Percentiles rank a stretch among this genome's conserved stretches.
These are phyloP conservation scores for Ernsta delagoae DNA, from an alignment of 2,888 invertebrate species.

Conservation along the genomic window DNA sequence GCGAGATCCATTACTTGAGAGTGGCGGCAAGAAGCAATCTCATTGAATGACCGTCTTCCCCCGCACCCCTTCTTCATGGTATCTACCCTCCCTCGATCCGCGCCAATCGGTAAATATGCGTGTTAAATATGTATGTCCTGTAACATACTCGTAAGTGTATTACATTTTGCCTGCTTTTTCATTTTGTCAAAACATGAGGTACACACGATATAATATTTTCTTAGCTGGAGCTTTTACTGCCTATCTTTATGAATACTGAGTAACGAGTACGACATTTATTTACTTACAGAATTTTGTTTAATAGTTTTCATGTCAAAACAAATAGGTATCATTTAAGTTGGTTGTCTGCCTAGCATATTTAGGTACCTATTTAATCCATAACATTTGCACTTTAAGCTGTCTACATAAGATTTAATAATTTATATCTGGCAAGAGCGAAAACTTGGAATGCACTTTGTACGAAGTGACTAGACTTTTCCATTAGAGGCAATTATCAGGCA, in stretches of 20 bases:
- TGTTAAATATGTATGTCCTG: conserved; percentile 84
- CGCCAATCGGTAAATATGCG: conserved; percentile 85
- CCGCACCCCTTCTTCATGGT: conserved; percentile 52
- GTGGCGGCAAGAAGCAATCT: conserved; percentile 85
- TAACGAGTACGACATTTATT: too few relatives aligned
- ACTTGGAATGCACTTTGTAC: conserved; percentile 81
- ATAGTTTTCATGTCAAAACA: background rate
- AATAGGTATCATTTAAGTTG: too few relatives aligned
- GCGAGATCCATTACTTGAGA: conserved; percentile 84
- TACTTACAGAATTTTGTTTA: too few relatives aligned
- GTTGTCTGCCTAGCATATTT: too few relatives aligned
- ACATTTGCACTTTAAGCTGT: background rate
- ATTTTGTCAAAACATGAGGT: conserved; percentile 61
- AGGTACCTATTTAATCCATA: background rate
- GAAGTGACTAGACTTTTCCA: conserved; percentile 84
- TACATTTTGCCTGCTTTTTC: conserved; percentile 83
- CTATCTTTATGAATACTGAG: conserved; percentile 3
- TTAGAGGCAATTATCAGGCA: conserved; percentile 83
- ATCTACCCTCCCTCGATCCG: conserved; percentile 68
- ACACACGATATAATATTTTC: background rate
- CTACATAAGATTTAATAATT: conserved; percentile 74
- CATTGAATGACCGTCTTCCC: conserved; percentile 84
- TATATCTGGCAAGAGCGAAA: conserved; percentile 75
- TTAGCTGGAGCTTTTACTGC: background rate
- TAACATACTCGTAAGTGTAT: conserved; percentile 83